Evolutionary conservation across 2,113 vertebrate genomes (phyloP).

Genomic region (Lycocorax pyrrhopterus): DNA sequence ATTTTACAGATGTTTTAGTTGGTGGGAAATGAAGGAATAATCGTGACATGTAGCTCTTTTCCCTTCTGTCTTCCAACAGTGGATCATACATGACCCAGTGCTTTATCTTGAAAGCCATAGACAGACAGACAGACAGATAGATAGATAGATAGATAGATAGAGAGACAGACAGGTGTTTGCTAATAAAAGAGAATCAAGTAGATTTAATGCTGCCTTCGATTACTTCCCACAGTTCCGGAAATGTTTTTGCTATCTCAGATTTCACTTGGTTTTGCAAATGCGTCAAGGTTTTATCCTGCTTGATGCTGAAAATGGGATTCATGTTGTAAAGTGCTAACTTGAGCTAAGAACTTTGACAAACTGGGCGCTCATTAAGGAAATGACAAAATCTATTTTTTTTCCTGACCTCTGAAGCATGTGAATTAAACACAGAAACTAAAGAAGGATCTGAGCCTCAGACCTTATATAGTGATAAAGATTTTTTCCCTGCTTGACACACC

Average conservation of each 20-base stretch:
- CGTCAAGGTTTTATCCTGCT: background rate
- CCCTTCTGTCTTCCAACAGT: background rate
- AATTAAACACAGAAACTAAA: background rate
- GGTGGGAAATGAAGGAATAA: slow-evolving; percentile 23
- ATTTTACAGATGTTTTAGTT: slow-evolving; percentile 27
- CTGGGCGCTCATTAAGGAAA: background rate
- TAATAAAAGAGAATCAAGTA: slow-evolving; percentile 13
- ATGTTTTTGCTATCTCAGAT: background rate
- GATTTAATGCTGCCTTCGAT: background rate
- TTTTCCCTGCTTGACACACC: background rate
- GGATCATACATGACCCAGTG: background rate
- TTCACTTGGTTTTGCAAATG: background rate
- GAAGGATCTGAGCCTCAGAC: background rate
- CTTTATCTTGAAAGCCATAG: background rate
- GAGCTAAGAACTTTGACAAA: background rate
- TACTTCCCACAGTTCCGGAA: background rate
- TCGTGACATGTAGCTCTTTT: background rate
- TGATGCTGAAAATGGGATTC: background rate
- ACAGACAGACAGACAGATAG: background rate
- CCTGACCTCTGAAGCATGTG: background rate
- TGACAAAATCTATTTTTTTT: background rate
- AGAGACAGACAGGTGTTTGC: background rate
- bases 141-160: background rate
- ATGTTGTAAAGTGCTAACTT: background rate
- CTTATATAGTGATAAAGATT: background rate